These are phyloP conservation scores for Pleuronectes platessa DNA, from an alignment of 2,113 vertebrate genomes.

Conservation along the genomic window DNA sequence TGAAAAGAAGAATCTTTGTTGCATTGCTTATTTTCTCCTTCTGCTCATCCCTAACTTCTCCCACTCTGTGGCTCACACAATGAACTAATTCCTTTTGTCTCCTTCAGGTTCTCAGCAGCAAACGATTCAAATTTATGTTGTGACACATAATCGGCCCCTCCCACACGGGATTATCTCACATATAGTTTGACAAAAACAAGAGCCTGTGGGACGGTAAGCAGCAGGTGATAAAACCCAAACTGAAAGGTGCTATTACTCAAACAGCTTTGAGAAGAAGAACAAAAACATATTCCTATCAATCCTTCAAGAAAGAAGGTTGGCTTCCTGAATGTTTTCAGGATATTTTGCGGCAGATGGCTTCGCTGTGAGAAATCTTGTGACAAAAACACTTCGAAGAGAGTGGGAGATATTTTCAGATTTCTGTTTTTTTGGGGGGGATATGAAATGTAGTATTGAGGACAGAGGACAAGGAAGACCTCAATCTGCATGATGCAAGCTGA, in stretches of 20 bases:
- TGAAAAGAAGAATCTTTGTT: too few species aligned
- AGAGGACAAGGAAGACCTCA: not conserved
- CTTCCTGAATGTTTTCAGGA: conserved; percentile 23
- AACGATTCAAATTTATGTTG: conserved; percentile 24
- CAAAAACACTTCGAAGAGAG: conserved; percentile 16
- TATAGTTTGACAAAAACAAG: conserved; percentile 34
- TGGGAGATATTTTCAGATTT: conserved; percentile 8
- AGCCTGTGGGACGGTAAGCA: conserved; percentile 29
- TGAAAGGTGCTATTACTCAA: conserved; percentile 48
- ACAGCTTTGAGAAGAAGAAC: conserved; percentile 10
- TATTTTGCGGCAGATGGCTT: conserved; percentile 35
- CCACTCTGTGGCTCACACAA: not conserved
- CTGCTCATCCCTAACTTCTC: not conserved
- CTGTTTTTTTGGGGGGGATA: not conserved
- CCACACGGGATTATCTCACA: conserved; percentile 44
- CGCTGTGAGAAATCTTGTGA: conserved; percentile 15
- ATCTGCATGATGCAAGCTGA: not conserved
- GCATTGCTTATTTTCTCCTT: not conserved
- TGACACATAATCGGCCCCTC: conserved; percentile 29
- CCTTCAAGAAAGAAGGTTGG: not conserved
- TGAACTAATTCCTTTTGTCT: not conserved
- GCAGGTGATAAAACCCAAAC: conserved; percentile 26
- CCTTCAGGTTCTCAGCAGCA: not conserved
- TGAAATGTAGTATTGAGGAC: not conserved
- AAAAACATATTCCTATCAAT: not conserved